A percentile compares a stretch with the other conserved stretches of the same genome.
Conservation (phyloP, 2,888 invertebrate species). For the Trichopoda pennipes region DNA sequence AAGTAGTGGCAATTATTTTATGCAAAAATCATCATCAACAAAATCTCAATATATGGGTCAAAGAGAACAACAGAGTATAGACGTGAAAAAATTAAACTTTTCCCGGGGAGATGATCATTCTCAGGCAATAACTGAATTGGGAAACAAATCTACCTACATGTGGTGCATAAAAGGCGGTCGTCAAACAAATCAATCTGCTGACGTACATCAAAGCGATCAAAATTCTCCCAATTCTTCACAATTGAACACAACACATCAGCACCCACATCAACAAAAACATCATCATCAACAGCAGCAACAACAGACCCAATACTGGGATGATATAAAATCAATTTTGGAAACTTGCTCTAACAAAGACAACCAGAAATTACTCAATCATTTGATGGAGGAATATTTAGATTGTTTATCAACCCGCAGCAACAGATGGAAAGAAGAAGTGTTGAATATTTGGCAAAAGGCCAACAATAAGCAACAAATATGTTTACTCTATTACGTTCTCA, state of each 20-base stretch:
- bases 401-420: constrained; percentile 57
- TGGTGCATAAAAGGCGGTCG: constrained; percentile 72
- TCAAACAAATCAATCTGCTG: constrained; percentile 45
- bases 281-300: constrained; percentile 26
- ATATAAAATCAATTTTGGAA: constrained; percentile 23
- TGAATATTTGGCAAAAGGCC: constrained; percentile 72
- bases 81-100: constrained; percentile 76
- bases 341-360: constrained; percentile 70
- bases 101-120: constrained; percentile 72
- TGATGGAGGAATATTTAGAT: constrained; percentile 74
- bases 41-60: constrained; percentile 69
- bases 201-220: constrained; percentile 27
- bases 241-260: background rate
- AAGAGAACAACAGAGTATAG: constrained; percentile 73
- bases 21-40: constrained; percentile 71
- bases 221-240: constrained; percentile 7
- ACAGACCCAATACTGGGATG: background rate
- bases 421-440: constrained; percentile 73
- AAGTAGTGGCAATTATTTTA: constrained; percentile 69
- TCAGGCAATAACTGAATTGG: constrained; percentile 72
- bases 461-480: constrained; percentile 71
- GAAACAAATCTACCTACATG: constrained; percentile 73
- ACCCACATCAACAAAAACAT: constrained; percentile 8
- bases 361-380: constrained; percentile 72
- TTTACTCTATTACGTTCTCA: constrained; percentile 73